A percentile compares a stretch with the other conserved stretches of the same genome.
These are phyloP conservation scores for Cuculus canorus DNA, from an alignment of 2,797 vertebrate genomes.

Conservation along the genomic window DNA sequence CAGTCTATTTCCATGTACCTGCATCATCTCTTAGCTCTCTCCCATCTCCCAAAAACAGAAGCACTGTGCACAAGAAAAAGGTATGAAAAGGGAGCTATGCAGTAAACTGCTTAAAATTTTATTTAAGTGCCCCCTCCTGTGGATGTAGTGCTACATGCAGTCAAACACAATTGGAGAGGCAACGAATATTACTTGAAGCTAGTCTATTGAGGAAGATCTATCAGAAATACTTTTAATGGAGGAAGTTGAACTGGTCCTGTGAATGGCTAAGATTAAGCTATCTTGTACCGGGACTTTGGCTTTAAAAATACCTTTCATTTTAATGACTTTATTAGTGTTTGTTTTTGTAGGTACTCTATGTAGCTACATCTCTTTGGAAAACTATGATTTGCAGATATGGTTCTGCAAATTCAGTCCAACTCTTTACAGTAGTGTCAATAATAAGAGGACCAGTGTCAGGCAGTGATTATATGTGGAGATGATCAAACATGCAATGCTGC, in stretches of 20 bases:
- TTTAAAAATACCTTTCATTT: neutral
- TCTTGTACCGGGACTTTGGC: neutral
- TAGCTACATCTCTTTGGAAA: neutral
- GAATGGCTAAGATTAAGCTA: neutral
- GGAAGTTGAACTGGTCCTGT: neutral
- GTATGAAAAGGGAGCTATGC: neutral
- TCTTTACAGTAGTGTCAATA: neutral
- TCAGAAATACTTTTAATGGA: neutral
- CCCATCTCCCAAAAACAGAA: neutral
- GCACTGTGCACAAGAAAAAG: neutral
- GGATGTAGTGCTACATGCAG: neutral
- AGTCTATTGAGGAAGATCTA: neutral
- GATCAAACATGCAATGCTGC: neutral
- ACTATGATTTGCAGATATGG: neutral
- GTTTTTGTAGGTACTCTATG: neutral
- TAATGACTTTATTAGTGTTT: neutral
- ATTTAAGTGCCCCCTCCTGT: constrained; percentile 60
- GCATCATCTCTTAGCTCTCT: neutral
- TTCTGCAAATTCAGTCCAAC: neutral
- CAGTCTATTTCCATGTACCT: neutral
- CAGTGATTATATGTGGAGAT: neutral
- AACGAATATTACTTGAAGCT: neutral
- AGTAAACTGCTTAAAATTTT: neutral
- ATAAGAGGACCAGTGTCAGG: neutral
- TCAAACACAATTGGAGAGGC: neutral